Conservation (phyloP, 2,888 invertebrate genomes). For the Callyntrura sp. region DNA sequence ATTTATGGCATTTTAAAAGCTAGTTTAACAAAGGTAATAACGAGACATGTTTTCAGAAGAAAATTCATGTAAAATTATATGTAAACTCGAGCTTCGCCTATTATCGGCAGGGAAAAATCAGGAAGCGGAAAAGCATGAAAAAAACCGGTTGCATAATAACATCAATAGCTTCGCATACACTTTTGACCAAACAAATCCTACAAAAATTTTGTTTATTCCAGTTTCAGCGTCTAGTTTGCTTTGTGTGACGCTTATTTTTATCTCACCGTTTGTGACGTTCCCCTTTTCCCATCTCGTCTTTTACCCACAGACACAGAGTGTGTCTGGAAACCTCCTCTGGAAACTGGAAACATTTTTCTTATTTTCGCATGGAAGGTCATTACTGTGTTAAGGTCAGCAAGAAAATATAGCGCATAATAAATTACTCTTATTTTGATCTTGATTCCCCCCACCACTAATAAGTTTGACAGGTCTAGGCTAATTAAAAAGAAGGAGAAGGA, state of each 20-base stretch:
- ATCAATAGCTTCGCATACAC: no score
- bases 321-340: background rate
- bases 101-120: no score
- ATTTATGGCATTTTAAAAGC: background rate
- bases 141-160: constrained; percentile 37
- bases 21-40: background rate
- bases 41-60: background rate
- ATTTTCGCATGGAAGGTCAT: no score
- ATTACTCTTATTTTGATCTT: background rate
- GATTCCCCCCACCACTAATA: background rate
- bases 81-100: no score
- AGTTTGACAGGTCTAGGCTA: constrained; percentile 38
- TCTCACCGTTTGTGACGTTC: background rate
- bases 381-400: constrained; percentile 30
- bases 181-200: no score
- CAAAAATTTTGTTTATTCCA: no score
- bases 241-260: no score
- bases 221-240: background rate
- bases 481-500: constrained; percentile 4
- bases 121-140: background rate
- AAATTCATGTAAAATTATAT: no score
- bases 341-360: no score
- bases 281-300: background rate
- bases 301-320: background rate
- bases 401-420: constrained; percentile 11